phyloP scores from a whole-genome alignment of 2,113 vertebrate genomes.

The Ptilonorhynchus violaceus region DNA sequence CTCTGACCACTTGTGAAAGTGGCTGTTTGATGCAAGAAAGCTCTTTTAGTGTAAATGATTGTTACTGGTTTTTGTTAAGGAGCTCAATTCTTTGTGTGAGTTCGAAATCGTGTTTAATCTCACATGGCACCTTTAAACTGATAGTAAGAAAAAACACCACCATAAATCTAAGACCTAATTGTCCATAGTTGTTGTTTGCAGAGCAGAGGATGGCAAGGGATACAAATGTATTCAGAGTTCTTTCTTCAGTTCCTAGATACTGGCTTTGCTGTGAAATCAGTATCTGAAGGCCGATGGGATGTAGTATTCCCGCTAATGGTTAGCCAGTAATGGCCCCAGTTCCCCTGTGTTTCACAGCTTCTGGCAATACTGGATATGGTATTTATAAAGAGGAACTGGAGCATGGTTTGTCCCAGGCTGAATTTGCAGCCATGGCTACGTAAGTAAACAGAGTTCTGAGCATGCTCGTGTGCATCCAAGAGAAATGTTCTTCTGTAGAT shows the following conservation, averaged over 20 bases:
- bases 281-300: not conserved
- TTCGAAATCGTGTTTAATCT: not conserved
- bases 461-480: rapidly evolving
- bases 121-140: not conserved
- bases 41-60: not conserved
- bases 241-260: not conserved
- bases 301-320: not conserved
- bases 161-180: not conserved
- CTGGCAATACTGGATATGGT: not conserved
- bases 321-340: not conserved
- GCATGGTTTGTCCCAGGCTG: not conserved
- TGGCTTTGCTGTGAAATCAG: not conserved
- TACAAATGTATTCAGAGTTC: not conserved
- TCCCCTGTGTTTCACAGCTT: not conserved
- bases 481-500: not conserved
- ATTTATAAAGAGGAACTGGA: not conserved
- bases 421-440: not conserved
- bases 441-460: not conserved
- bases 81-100: not conserved
- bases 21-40: not conserved
- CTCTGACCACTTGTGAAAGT: not conserved
- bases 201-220: not conserved
- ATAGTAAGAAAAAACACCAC: not conserved
- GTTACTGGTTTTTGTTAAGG: not conserved
- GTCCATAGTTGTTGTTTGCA: not conserved